Conservation (phyloP, 1,140 invertebrate species). For the Sogatella furcifera region DNA sequence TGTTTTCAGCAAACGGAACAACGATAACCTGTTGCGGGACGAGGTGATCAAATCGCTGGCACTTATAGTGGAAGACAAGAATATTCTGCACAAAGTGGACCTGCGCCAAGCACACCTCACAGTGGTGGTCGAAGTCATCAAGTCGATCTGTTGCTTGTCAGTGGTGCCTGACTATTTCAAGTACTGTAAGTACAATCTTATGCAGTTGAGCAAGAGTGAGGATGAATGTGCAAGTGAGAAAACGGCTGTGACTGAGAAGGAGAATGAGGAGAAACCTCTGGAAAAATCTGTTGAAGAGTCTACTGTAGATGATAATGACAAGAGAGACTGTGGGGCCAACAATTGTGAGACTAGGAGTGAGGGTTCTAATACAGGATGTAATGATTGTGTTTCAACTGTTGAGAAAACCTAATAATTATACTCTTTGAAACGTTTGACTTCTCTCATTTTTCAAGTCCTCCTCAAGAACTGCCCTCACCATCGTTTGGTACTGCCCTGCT, state of each 20-base stretch:
- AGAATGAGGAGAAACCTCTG: no score
- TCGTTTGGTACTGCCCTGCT: no score
- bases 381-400: no score
- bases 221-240: conserved; percentile 1
- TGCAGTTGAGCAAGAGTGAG: conserved; percentile 34
- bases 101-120: conserved; percentile 60
- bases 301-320: no score
- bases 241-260: background rate
- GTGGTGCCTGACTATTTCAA: conserved; percentile 53
- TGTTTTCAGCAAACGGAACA: conserved; percentile 52
- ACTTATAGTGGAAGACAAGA: conserved; percentile 50
- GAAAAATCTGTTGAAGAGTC: no score
- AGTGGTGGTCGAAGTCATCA: conserved; percentile 67
- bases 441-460: no score
- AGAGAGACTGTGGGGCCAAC: no score
- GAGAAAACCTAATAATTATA: no score
- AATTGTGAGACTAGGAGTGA: no score
- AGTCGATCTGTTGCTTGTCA: conserved; percentile 49
- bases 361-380: no score
- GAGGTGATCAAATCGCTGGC: conserved; percentile 60
- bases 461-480: no score
- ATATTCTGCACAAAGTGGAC: conserved; percentile 59
- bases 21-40: conserved; percentile 55
- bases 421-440: no score
- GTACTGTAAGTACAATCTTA: conserved; percentile 58